Evolutionary conservation across 2,888 invertebrate species (phyloP).

Genomic region (Synergus laeviventris): DNA sequence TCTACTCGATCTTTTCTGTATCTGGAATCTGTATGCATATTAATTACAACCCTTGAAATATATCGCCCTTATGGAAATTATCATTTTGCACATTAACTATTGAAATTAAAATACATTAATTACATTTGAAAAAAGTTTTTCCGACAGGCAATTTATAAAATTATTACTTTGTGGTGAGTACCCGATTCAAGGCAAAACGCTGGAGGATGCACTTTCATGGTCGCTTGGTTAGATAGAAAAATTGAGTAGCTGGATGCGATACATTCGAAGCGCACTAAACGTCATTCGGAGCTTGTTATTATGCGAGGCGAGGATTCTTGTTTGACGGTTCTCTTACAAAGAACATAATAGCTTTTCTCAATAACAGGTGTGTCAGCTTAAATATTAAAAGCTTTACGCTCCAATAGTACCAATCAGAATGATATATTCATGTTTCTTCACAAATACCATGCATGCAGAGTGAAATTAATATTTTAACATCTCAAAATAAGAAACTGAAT

Average conservation of each 20-base stretch:
- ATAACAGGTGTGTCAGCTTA: conserved; percentile 56
- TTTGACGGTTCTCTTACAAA: conserved; percentile 36
- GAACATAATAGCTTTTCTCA: conserved; percentile 49
- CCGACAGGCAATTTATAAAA: conserved; percentile 7
- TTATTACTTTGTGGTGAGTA: conserved; percentile 9
- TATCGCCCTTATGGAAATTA: background rate
- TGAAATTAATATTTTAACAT: background rate
- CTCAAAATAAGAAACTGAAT: background rate
- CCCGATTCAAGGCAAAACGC: conserved; percentile 13
- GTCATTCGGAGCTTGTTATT: conserved; percentile 49
- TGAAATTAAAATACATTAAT: background rate
- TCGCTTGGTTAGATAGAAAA: conserved; percentile 2
- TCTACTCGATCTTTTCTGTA: background rate
- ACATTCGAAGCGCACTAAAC: conserved; percentile 50
- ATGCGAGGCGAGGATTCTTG: conserved; percentile 38
- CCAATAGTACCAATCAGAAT: background rate
- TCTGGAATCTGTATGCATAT: background rate
- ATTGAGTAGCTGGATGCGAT: background rate
- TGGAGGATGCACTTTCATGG: conserved; percentile 6
- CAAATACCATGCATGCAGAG: background rate
- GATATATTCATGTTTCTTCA: background rate
- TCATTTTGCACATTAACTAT: conserved; percentile 7
- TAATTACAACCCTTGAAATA: background rate
- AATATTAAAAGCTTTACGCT: conserved; percentile 36
- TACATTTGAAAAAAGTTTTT: background rate